Evolutionary conservation across 2,888 invertebrate species (phyloP).

Genomic region (Hydriomena furcata): DNA sequence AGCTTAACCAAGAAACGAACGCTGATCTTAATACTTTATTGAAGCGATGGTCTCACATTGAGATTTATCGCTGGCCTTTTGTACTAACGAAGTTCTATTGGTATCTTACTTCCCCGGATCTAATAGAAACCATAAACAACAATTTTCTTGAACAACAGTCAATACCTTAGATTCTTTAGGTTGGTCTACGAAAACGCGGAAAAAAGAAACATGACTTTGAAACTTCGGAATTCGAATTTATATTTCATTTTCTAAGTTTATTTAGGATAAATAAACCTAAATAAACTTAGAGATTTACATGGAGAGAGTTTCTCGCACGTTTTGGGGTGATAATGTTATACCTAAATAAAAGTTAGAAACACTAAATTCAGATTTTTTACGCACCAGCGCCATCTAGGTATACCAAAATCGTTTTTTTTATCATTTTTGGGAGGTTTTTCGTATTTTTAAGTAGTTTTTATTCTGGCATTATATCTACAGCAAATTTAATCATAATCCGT

Average conservation of each 20-base stretch:
- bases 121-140: constrained; percentile 56
- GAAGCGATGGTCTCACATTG: constrained; percentile 51
- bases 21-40: constrained; percentile 49
- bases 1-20: constrained; percentile 27
- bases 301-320: no score
- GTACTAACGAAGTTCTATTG: constrained; percentile 61
- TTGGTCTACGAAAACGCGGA: not conserved
- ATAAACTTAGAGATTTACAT: no score
- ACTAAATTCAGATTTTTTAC: no score
- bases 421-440: no score
- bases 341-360: no score
- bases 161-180: constrained; percentile 30
- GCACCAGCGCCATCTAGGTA: no score
- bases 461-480: no score
- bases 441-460: no score
- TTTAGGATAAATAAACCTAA: not conserved
- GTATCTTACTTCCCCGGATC: constrained; percentile 49
- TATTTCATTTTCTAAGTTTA: not conserved
- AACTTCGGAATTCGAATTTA: not conserved
- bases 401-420: no score
- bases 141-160: constrained; percentile 45
- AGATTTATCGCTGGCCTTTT: constrained; percentile 55
- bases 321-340: no score
- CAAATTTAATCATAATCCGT: no score
- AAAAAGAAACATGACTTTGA: not conserved